Conservation (phyloP, 2,888 invertebrate species). For the Blera fallax region DNA sequence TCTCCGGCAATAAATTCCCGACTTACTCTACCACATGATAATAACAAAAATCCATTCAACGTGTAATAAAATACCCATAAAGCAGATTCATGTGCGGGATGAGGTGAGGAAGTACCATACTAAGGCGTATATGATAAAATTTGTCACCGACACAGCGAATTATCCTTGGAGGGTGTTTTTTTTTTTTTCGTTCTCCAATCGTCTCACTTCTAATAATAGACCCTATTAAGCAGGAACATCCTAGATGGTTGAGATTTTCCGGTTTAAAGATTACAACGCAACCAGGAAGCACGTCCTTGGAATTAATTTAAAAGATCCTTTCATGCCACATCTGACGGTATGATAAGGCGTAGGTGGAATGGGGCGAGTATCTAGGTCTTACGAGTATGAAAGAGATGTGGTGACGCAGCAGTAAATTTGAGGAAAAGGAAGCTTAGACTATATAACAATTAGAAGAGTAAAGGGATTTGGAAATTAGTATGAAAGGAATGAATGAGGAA, state of each 20-base stretch:
- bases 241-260: neutral
- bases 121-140: neutral
- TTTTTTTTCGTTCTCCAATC: neutral
- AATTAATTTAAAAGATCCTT: slow-evolving; percentile 14
- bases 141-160: neutral
- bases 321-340: neutral
- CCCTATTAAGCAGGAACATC: slow-evolving; percentile 4
- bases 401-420: neutral
- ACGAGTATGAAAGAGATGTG: neutral
- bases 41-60: slow-evolving; percentile 32
- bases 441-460: neutral
- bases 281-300: neutral
- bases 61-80: slow-evolving; percentile 45
- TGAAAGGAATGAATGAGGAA: neutral
- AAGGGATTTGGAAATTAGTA: neutral
- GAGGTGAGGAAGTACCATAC: neutral
- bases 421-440: neutral
- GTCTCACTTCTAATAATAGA: slow-evolving; percentile 6
- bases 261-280: neutral
- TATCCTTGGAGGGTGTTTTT: neutral
- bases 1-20: slow-evolving; percentile 20
- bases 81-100: neutral
- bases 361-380: neutral
- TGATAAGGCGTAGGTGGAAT: neutral
- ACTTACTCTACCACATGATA: slow-evolving; percentile 37